phyloP scores from a whole-genome alignment of 2,888 invertebrate species.

The Brachypterus glaber region DNA sequence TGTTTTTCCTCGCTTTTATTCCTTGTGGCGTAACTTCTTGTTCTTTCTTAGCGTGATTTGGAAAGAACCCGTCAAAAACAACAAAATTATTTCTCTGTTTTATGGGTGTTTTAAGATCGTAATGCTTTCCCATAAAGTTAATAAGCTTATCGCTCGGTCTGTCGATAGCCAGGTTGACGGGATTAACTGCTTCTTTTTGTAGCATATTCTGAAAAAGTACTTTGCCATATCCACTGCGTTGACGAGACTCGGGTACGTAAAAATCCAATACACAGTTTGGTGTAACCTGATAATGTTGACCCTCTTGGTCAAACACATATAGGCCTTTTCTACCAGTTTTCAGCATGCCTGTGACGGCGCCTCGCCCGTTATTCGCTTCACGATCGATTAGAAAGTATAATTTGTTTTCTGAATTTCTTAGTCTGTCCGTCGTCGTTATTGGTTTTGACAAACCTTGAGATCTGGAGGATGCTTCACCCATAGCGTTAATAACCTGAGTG shows the following conservation, averaged over 20 bases:
- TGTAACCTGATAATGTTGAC: constrained; percentile 58
- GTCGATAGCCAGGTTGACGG: not conserved
- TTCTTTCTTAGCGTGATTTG: too few species aligned
- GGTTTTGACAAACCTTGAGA: not conserved
- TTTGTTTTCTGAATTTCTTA: not conserved
- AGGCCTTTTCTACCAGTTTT: constrained; percentile 79
- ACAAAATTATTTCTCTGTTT: not conserved
- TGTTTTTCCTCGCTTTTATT: too few species aligned
- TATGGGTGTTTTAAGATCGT: not conserved
- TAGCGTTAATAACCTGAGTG: not conserved
- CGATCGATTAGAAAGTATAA: not conserved
- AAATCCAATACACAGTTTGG: constrained; percentile 83
- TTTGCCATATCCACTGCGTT: constrained; percentile 72
- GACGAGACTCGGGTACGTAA: constrained; percentile 67
- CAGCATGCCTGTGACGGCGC: constrained; percentile 61
- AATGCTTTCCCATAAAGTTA: not conserved
- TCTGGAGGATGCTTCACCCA: not conserved
- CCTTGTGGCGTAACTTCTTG: too few species aligned
- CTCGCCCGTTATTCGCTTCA: constrained; percentile 43
- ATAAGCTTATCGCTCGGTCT: not conserved
- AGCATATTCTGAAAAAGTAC: constrained; percentile 74
- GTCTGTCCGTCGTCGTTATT: not conserved
- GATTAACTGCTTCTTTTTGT: constrained; percentile 21
- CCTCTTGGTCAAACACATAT: constrained; percentile 61
- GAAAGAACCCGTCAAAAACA: not conserved